phyloP scores from a whole-genome alignment of 64 coral and sea anemone genomes.

The Montipora efflorescens region DNA sequence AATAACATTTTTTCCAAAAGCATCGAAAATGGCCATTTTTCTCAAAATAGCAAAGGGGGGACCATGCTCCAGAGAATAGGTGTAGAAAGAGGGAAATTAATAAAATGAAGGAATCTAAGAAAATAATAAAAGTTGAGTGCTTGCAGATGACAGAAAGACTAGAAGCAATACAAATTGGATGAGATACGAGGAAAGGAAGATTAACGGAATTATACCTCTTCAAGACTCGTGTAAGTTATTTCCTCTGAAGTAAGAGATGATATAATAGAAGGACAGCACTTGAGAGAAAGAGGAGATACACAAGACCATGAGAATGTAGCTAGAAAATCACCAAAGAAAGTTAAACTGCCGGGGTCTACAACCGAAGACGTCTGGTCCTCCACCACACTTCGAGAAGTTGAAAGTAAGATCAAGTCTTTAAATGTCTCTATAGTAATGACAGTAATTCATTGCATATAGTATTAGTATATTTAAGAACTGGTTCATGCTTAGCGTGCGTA shows the following conservation, averaged over 20 bases:
- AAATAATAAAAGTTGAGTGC: not conserved
- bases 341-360: not conserved
- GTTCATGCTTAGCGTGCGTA: no score
- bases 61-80: no score
- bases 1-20: no score
- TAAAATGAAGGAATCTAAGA: not conserved
- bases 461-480: no score
- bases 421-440: no score
- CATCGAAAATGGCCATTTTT: no score
- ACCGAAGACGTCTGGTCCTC: not conserved
- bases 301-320: not conserved
- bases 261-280: constrained; percentile 18
- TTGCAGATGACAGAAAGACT: not conserved
- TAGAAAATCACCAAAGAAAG: no score
- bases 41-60: no score
- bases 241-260: constrained; percentile 6
- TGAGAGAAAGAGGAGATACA: not conserved
- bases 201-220: not conserved
- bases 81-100: no score
- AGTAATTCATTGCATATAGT: no score
- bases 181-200: not conserved
- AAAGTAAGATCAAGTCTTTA: no score
- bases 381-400: no score
- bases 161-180: not conserved
- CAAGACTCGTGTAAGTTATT: constrained; percentile 20